Evolutionary conservation across 2,888 invertebrate species (phyloP), one percentile per base, ranked within the genome.

Genomic region (Geotrupes spiniger): DNA sequence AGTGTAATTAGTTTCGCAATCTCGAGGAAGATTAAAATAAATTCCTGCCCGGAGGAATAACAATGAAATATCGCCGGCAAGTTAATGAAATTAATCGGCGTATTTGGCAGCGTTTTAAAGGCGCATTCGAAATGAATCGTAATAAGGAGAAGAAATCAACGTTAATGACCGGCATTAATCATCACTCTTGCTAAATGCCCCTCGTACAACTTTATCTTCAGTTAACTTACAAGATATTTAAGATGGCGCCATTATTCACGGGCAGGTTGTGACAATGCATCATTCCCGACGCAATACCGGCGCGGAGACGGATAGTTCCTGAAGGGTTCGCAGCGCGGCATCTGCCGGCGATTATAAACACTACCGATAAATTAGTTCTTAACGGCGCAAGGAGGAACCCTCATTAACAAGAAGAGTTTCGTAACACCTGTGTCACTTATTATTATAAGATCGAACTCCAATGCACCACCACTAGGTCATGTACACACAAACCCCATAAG

Each of bases 191-290:
- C 44, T 38, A 49, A 51, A 50, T 47, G 43, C 27, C 46, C 42
- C 21, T 21, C 47, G 51, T 14, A 33, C 10, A 15, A 14, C 33
- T 57, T 60, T 60, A 62, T 61, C 63, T 57, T 56, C 38, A 57
- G 63, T 58, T 58, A 56, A 57, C 58, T 63, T 61, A 63, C 59
- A 62, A 65, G 63, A 63, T 64, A 63, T 66, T 64, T 63, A 60
- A 63, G 59, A 60, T 55, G 55, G 59, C 56, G 62, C 61, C 55
- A 62, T 63, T 63, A 64, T 64, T 64, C 63, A 61, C 53, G 54
- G 63, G 60, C 63, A 63, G 62, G 61, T 62, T 63, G 64, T 58
- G 52, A 61, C 62, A 54, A 65, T 65, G 62, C 58, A 65, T 65
- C 65, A 63, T 64, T 44, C 41, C 37, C 25, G 47, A 45, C 51